A percentile compares a stretch with the other conserved stretches of the same genome.
Evolutionary conservation across 2,113 vertebrate genomes (phyloP).

Genomic region (Sylvietta virens): DNA sequence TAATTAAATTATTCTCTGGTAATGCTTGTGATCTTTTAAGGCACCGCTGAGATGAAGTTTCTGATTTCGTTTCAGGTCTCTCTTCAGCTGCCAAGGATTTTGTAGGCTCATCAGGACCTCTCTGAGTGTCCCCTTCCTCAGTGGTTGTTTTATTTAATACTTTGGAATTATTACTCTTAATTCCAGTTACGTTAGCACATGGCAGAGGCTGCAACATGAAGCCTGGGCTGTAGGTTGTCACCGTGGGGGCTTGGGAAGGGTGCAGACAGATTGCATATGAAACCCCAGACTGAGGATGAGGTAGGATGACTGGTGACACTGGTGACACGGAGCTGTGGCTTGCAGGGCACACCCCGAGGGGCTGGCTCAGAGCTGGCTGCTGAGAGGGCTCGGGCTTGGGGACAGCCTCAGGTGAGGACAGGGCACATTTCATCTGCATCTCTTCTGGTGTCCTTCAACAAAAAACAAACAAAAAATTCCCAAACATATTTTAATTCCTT

Average conservation of each 20-base stretch:
- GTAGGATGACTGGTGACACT: constrained; percentile 76
- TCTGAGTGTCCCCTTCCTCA: background rate
- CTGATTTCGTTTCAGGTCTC: background rate
- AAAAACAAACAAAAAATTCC: background rate
- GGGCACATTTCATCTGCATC: background rate
- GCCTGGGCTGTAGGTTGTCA: constrained; percentile 74
- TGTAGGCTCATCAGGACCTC: background rate
- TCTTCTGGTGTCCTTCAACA: constrained; percentile 65
- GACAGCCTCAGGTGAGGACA: background rate
- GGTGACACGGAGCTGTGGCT: constrained; percentile 71
- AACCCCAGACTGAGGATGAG: constrained; percentile 71
- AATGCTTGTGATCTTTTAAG: constrained; percentile 72
- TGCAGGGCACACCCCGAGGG: constrained; percentile 58
- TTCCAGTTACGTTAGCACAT: constrained; percentile 65
- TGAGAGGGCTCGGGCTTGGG: constrained; percentile 10
- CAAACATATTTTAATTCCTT: background rate
- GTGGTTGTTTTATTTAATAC: background rate
- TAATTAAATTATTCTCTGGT: constrained; percentile 67
- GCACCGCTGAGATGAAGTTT: constrained; percentile 36
- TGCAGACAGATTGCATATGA: constrained; percentile 84
- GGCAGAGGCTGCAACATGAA: constrained; percentile 80
- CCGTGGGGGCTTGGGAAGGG: constrained; percentile 70
- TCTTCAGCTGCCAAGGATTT: constrained; percentile 9
- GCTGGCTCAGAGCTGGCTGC: constrained; percentile 47
- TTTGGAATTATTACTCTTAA: constrained; percentile 3